Evolutionary conservation across 1,140 invertebrate species (phyloP).

Genomic region (Conus ventricosus): DNA sequence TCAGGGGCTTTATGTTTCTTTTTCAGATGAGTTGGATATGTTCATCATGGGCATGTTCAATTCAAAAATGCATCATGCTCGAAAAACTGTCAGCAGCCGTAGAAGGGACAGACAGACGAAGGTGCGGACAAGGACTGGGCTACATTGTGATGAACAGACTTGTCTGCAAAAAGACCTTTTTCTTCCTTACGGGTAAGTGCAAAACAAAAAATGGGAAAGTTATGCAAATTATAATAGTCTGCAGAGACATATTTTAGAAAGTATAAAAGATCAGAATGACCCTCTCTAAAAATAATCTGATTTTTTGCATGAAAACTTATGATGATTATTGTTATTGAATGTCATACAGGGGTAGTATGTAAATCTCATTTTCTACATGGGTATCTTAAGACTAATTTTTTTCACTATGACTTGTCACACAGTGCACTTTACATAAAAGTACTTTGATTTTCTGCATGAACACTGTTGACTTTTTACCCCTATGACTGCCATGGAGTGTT

Average conservation of each 20-base stretch:
- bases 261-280: not conserved
- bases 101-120: not conserved
- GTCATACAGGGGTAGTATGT: too few species aligned
- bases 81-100: not conserved
- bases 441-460: too few species aligned
- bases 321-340: too few species aligned
- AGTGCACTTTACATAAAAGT: too few species aligned
- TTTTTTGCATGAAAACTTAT: not conserved
- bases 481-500: too few species aligned
- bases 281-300: not conserved
- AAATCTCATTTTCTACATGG: too few species aligned
- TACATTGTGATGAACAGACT: not conserved
- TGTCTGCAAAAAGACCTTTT: not conserved
- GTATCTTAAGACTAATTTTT: too few species aligned
- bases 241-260: not conserved
- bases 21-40: not conserved
- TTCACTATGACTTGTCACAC: too few species aligned
- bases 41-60: not conserved
- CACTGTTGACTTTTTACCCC: too few species aligned
- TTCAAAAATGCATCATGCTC: not conserved
- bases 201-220: not conserved
- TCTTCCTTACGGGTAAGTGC: not conserved
- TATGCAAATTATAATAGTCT: not conserved
- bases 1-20: not conserved
- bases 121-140: not conserved